Evolutionary conservation across 2,797 vertebrate genomes (phyloP).

Genomic region (Oryzias dopingdopingensis): DNA sequence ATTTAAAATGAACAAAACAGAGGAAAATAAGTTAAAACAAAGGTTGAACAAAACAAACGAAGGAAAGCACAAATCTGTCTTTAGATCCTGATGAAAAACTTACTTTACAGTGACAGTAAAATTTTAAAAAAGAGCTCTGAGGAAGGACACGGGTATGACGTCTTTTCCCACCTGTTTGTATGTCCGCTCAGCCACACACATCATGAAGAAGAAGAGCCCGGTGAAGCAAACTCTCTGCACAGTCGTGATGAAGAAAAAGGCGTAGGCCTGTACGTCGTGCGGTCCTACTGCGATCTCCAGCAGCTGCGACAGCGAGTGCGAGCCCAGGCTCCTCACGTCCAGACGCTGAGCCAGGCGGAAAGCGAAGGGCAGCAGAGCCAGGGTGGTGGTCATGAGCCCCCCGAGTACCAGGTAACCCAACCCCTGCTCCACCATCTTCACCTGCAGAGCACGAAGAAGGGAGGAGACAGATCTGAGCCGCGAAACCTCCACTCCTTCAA

Average conservation of each 20-base stretch:
- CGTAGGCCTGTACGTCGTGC: conserved; percentile 54
- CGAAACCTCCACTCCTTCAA: background rate
- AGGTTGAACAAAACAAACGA: background rate
- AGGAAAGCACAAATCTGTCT: background rate
- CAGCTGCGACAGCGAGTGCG: conserved; percentile 76
- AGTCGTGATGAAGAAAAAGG: conserved; percentile 84
- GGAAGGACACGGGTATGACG: background rate
- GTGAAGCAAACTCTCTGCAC: conserved; percentile 89
- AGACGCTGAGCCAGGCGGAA: conserved; percentile 84
- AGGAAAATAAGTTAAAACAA: background rate
- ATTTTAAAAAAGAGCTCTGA: background rate
- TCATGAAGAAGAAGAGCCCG: conserved; percentile 98
- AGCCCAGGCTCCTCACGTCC: conserved; percentile 78
- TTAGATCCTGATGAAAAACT: too few relatives aligned
- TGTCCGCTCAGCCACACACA: conserved; percentile 97
- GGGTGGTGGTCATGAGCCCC: conserved; percentile 81
- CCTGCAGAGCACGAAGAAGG: conserved; percentile 70
- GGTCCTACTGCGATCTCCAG: conserved; percentile 79
- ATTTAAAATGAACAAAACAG: too few relatives aligned
- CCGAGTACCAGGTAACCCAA: conserved; percentile 90
- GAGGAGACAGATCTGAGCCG: background rate
- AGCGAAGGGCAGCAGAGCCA: conserved; percentile 87
- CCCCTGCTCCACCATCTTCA: conserved; percentile 91
- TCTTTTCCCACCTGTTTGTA: conserved; percentile 89
- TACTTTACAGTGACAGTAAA: too few relatives aligned